phyloP scores from a whole-genome alignment of 37 sponge, comb jelly and placozoan species.

The Corticium candelabrum region DNA sequence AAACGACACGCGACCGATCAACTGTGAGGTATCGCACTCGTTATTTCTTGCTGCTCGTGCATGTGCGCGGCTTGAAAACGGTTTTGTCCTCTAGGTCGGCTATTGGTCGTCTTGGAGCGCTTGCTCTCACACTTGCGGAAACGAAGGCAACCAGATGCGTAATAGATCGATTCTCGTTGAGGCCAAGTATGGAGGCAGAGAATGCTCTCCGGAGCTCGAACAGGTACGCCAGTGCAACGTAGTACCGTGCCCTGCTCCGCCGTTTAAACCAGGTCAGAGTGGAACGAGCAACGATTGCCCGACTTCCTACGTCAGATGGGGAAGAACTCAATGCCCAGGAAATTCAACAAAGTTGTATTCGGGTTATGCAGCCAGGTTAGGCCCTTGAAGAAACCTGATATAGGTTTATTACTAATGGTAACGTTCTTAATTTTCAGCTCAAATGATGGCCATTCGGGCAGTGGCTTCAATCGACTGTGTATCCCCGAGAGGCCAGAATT shows the following conservation, averaged over 20 bases:
- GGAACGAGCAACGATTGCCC: not conserved
- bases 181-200: not conserved
- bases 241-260: not conserved
- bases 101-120: not conserved
- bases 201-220: not conserved
- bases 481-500: not conserved
- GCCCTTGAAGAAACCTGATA: too few relatives aligned
- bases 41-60: too few relatives aligned
- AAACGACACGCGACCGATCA: not conserved
- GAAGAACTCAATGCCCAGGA: not conserved
- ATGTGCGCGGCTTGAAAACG: not conserved
- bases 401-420: too few relatives aligned
- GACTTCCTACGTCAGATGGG: not conserved
- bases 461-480: not conserved
- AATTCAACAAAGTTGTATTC: not conserved
- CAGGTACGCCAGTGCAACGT: not conserved
- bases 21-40: not conserved
- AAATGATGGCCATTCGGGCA: not conserved
- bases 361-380: not conserved
- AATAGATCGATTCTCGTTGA: not conserved
- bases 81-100: not conserved
- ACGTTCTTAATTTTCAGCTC: not conserved
- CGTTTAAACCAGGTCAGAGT: not conserved
- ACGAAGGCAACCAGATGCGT: not conserved
- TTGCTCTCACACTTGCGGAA: not conserved